Conservation (phyloP, 2,888 invertebrate genomes). For the Ellobium chinense region DNA sequence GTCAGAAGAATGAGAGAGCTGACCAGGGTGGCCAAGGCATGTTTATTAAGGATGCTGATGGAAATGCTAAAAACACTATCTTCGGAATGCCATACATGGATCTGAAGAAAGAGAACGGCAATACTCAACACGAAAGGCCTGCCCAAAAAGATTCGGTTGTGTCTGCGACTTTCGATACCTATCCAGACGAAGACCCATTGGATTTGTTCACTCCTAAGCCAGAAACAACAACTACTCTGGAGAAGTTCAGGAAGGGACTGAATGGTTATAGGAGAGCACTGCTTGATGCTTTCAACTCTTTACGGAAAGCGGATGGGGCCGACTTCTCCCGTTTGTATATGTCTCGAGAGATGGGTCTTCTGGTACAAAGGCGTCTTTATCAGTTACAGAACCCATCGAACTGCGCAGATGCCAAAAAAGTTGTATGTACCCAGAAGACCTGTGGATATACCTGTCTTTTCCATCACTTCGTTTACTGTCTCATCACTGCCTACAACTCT, state of each 20-base stretch:
- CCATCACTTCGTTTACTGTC: slow-evolving; percentile 18
- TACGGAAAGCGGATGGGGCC: background rate
- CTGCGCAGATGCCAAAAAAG: background rate
- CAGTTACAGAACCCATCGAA: background rate
- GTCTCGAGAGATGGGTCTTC: background rate
- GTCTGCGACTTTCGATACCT: background rate
- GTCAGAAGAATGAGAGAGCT: no score
- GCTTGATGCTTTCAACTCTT: background rate
- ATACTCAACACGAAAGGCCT: background rate
- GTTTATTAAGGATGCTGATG: background rate
- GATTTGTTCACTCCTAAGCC: background rate
- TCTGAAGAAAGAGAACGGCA: no score
- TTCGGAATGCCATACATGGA: no score
- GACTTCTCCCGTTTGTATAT: background rate
- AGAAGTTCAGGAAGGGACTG: background rate
- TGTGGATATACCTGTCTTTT: slow-evolving; percentile 16
- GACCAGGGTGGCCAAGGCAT: background rate
- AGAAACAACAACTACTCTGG: background rate
- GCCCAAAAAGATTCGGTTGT: background rate
- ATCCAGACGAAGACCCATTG: background rate
- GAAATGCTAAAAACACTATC: no score
- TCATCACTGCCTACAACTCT: slow-evolving; percentile 10
- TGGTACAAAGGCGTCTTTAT: background rate
- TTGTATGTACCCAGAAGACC: background rate
- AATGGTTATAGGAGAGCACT: slow-evolving; percentile 7